Evolutionary conservation across 2,888 invertebrate species (phyloP).

Genomic region (Leptopilina myrica): DNA sequence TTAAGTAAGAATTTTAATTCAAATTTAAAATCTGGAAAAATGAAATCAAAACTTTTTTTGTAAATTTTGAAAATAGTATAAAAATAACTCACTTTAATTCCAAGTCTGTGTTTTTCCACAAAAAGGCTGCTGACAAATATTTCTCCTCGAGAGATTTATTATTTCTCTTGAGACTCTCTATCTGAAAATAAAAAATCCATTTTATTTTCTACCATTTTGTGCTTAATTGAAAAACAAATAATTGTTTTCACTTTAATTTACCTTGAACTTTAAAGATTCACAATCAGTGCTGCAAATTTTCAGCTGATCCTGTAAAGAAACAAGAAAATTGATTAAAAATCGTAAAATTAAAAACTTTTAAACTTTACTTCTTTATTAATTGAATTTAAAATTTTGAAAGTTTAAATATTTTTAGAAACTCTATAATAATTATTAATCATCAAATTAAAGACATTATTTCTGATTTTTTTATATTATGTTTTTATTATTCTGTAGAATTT

Average conservation of each 20-base stretch:
- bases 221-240: not conserved
- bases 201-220: not conserved
- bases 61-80: too few species aligned
- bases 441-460: too few species aligned
- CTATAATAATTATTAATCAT: not conserved
- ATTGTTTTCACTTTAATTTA: slow-evolving; percentile 18
- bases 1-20: too few species aligned
- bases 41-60: too few species aligned
- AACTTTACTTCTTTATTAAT: too few species aligned
- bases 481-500: too few species aligned
- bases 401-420: too few species aligned
- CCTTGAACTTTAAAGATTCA: slow-evolving; percentile 30
- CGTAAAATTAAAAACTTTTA: not conserved
- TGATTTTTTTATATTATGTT: too few species aligned
- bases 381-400: too few species aligned
- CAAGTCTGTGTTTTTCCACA: slow-evolving; percentile 58
- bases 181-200: slow-evolving; percentile 53
- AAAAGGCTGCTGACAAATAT: slow-evolving; percentile 53
- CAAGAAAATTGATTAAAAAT: not conserved
- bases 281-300: slow-evolving; percentile 30
- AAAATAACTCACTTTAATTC: slow-evolving; percentile 56
- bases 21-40: too few species aligned
- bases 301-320: slow-evolving; percentile 56
- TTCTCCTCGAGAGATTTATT: slow-evolving; percentile 61
- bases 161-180: slow-evolving; percentile 56